Evolutionary conservation across 2,888 invertebrate species (phyloP).

Genomic region (Plusia festucae): DNA sequence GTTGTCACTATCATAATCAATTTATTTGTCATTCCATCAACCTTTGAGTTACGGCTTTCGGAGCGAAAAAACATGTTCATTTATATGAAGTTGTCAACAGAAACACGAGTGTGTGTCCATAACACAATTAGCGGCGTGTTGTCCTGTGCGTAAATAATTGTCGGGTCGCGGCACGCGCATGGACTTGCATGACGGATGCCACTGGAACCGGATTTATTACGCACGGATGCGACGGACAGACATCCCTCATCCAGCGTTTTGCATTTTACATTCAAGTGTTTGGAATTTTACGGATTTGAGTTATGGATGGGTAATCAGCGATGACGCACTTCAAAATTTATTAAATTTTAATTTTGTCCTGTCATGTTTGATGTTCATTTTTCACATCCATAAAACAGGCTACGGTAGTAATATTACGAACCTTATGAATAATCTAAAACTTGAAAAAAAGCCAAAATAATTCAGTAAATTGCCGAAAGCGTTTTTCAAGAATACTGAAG

Average conservation of each 20-base stretch:
- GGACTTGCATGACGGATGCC: conserved; percentile 43
- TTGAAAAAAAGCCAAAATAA: too few species aligned
- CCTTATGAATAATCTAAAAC: conserved; percentile 10
- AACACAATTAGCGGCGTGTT: conserved; percentile 49
- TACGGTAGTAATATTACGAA: too few species aligned
- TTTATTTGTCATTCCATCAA: conserved; percentile 24
- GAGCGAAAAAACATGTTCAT: conserved; percentile 41
- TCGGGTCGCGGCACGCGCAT: conserved; percentile 17
- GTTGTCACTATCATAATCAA: conserved; percentile 14
- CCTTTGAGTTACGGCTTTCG: conserved; percentile 25
- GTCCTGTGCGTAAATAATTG: conserved; percentile 43
- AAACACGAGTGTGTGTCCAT: conserved; percentile 31
- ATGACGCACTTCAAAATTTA: neutral
- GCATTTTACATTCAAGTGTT: conserved; percentile 25
- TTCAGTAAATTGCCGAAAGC: conserved; percentile 24
- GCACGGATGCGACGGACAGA: conserved; percentile 32
- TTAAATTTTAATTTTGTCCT: conserved; percentile 9
- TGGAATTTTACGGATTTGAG: conserved; percentile 12
- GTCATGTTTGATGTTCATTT: neutral
- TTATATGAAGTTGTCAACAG: conserved; percentile 42
- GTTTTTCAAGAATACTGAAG: conserved; percentile 7
- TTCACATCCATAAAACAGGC: too few species aligned
- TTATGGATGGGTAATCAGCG: conserved; percentile 1
- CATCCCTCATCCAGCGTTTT: conserved; percentile 23
- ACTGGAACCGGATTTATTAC: conserved; percentile 44